Percentiles rank a stretch among this genome's conserved stretches.
These are phyloP conservation scores for Chaenodraco wilsoni DNA, from an alignment of 2,797 vertebrate genomes.

Conservation along the genomic window DNA sequence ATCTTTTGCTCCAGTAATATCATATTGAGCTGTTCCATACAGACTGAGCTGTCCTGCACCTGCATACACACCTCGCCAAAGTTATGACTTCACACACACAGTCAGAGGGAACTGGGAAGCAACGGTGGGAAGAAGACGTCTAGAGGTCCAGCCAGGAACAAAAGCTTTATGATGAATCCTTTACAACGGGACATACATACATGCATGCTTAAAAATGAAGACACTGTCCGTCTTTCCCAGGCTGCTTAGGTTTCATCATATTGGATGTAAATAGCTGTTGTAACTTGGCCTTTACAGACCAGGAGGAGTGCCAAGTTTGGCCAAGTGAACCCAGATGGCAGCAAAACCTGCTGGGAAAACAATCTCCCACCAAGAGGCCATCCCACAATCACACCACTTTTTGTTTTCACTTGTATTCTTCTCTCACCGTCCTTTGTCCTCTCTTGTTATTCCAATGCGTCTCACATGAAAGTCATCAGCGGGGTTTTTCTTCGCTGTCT, in stretches of 20 bases:
- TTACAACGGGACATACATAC: conserved; percentile 40
- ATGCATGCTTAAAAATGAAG: conserved; percentile 40
- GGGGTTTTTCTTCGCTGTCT: conserved; percentile 34
- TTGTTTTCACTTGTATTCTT: conserved; percentile 10
- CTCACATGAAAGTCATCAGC: conserved; percentile 35
- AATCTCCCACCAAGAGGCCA: conserved; percentile 37
- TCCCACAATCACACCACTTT: conserved; percentile 23
- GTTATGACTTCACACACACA: conserved; percentile 59
- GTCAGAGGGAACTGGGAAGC: conserved; percentile 24
- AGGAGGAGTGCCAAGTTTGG: conserved; percentile 62
- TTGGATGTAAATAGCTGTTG: conserved; percentile 68
- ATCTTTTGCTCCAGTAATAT: conserved; percentile 69
- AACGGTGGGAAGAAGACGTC: conserved; percentile 36
- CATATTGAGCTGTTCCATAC: conserved; percentile 68
- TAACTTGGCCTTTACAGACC: conserved; percentile 60
- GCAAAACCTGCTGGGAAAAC: conserved; percentile 64
- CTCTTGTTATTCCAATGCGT: conserved; percentile 41
- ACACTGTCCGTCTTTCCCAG: conserved; percentile 64
- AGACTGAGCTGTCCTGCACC: conserved; percentile 64
- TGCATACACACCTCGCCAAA: conserved; percentile 70
- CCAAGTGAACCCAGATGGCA: conserved; percentile 80
- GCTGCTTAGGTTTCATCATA: conserved; percentile 63
- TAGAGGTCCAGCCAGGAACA: conserved; percentile 39
- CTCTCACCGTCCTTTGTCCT: conserved; percentile 10
- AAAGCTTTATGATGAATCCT: conserved; percentile 31